Evolutionary conservation across 2,888 invertebrate genomes (phyloP).

Genomic region (Sthenelais limicola): DNA sequence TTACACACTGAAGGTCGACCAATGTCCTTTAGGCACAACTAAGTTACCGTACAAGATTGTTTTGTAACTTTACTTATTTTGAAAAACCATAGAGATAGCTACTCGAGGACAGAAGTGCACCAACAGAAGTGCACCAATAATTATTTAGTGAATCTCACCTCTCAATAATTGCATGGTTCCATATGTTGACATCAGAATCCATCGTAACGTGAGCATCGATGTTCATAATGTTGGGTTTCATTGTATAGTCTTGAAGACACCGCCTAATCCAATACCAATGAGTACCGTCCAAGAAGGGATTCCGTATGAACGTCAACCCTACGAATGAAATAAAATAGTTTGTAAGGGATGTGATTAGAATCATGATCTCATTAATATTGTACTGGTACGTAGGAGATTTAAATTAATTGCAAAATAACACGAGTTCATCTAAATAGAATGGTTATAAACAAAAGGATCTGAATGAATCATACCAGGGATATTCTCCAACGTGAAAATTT

Average conservation of each 20-base stretch:
- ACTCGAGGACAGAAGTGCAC: not conserved
- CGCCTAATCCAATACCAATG: slow-evolving; percentile 88
- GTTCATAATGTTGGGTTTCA: slow-evolving; percentile 76
- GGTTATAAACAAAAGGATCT: no score
- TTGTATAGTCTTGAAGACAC: slow-evolving; percentile 84
- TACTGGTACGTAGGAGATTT: no score
- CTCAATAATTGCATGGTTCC: slow-evolving; percentile 49
- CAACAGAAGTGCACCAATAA: slow-evolving; percentile 29
- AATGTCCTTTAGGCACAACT: not conserved
- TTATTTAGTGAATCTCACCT: slow-evolving; percentile 53
- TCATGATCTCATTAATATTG: no score
- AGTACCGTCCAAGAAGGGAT: slow-evolving; percentile 73
- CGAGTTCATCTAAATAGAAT: no score
- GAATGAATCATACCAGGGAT: no score
- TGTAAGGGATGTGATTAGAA: no score
- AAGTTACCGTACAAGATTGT: not conserved
- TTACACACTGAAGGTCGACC: not conserved
- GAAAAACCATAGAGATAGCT: not conserved
- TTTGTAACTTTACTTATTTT: not conserved
- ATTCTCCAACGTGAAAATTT: no score
- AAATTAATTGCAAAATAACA: no score
- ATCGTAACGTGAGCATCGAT: slow-evolving; percentile 66
- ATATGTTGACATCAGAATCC: slow-evolving; percentile 44
- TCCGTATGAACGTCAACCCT: slow-evolving; percentile 29
- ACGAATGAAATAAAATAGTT: no score